Base-by-base conservation (phyloP, 2,888 invertebrate species). In the Limnephilus marmoratus region DNA sequence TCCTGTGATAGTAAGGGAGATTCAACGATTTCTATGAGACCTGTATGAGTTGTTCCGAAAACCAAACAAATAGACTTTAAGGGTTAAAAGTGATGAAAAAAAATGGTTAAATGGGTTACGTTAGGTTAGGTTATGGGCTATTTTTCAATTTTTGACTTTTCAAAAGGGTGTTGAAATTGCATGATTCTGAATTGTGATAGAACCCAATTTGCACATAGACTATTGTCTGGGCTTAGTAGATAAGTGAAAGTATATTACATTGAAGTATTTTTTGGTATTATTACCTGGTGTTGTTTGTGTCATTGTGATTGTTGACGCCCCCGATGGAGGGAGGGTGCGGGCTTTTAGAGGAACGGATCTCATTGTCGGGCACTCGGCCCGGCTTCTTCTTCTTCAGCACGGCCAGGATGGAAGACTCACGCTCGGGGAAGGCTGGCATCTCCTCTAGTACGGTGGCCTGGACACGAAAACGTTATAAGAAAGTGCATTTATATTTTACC, bases 381-480 rank as follows among this genome's bases (percentile, higher is more conserved):
- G 99, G 99, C 95, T 99, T 99, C 96, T 99, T 99, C 96, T 99
- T 99, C 96, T 99, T 99, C 94, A 99, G 96, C 94, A 99, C 99
- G 90, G 99, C 99, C 94, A 99, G 96, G 94, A 99, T 99, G 24
- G 99, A 99, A 93, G 99, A 99, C 96, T 99, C 99, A 94, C 99
- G 97, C 96, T 99, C 99, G 7, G 99, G 99, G 96, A 99, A 99
- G 90, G 99, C 99, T 93, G 99, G 99, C 99, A 99, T 99, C 96
- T 99, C 99, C 96, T 99, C 99, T 94, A 99, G 96, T 90, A 99
- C 99, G 90, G 99, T 99, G 41, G 99, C 99, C 97, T 97, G 94
- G 5, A 87, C n/a, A 31, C 45, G 68, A 49, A 49, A 86, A 45
- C 12, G 1, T 29, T 45, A 45, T 18, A 29, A n/a, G n/a, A 86